phyloP scores from a whole-genome alignment of 2,888 invertebrate genomes.

The Chironomus riparius region DNA sequence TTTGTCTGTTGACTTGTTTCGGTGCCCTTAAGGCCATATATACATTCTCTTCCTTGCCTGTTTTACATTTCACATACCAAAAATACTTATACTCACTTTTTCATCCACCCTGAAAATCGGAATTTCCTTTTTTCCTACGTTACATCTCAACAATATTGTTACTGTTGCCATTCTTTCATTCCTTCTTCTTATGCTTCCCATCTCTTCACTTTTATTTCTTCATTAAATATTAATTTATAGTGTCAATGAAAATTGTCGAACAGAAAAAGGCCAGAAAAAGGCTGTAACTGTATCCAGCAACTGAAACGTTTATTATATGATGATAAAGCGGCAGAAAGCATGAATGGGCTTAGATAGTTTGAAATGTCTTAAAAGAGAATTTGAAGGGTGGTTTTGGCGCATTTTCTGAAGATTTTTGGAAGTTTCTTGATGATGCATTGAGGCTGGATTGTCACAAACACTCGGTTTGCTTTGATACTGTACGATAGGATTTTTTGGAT shows the following conservation, averaged over 20 bases:
- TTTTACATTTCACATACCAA: no score
- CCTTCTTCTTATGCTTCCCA: not conserved
- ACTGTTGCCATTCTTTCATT: not conserved
- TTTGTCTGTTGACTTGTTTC: no score
- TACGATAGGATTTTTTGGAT: no score
- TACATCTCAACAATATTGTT: no score
- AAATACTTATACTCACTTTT: not conserved
- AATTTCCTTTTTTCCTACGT: not conserved
- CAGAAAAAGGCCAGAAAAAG: not conserved
- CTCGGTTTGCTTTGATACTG: no score
- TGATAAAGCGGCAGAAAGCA: not conserved
- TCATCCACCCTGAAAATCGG: not conserved
- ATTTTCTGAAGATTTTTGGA: no score
- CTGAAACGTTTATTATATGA: not conserved
- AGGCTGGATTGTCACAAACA: no score
- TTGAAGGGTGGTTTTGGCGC: no score
- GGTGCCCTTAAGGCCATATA: no score
- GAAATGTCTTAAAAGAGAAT: no score
- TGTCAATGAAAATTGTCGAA: slow-evolving; percentile 1
- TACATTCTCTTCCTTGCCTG: no score
- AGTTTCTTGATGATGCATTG: no score
- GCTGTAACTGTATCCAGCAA: not conserved
- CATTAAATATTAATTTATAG: slow-evolving; percentile 22
- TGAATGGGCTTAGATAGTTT: not conserved
- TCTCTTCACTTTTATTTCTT: slow-evolving; percentile 9